Base-by-base conservation (phyloP, 2,113 vertebrate genomes). In the Oenanthe oenanthe region DNA sequence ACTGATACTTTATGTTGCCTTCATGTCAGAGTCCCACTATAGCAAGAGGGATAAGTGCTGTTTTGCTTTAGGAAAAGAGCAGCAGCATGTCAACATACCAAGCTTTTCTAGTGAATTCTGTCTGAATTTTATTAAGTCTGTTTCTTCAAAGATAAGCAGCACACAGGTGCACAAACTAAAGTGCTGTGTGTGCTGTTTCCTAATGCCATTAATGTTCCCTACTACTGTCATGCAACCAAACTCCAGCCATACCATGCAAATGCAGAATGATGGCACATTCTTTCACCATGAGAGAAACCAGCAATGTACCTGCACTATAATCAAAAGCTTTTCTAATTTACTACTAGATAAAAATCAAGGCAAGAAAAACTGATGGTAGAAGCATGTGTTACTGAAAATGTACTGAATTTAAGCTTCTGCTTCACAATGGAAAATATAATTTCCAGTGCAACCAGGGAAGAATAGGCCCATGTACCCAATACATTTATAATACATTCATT, bases 21-120 rank as follows among this genome's bases (percentile, higher is more conserved):
- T 54, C 19, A 6, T 34, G 11, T 28, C 9, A 8, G 56, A 62
- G 43, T 14, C 24, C 22, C 17, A 6, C 7, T 36, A 25, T 1
- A 75, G n/a, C 19, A 83, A 57, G 14, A 20, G 18, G 0, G 1
- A 34, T 25, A 17, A 85, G 42, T 13, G 28, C 10, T 57, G 10
- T 9, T 42, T 62, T 43, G 4, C 60, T 58, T 68, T 25, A n/a
- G n/a, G 24, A 20, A 29, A 75, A 83, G n/a, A 80, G 24, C 21
- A 70, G 34, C 11, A 56, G 28, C 2, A 2, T 17, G 34, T 48
- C 40, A 68, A 72, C 3, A 1, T 13, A 20, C 1, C 6, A 34
- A 76, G 20, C 29, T 82, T 62, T 58, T 60, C 16, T 10, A 70
- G 40, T 7, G 43, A 56, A 45, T 60, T 54, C 6, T 71, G 3